Evolutionary conservation across 2,797 vertebrate species (phyloP).

Genomic region (Lepus oiostolus): DNA sequence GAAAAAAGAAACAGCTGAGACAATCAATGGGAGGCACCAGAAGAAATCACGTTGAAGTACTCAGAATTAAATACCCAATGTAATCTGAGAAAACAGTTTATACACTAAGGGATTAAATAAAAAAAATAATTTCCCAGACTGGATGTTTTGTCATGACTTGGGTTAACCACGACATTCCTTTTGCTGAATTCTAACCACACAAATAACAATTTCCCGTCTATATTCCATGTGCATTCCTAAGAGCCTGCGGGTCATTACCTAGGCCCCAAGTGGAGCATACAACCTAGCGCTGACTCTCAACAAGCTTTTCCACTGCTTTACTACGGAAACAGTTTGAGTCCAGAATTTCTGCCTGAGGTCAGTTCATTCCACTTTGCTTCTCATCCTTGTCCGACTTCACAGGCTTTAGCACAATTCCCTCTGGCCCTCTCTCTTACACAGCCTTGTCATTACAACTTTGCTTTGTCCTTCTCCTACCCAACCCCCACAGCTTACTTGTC

Average conservation of each 20-base stretch:
- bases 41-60: neutral
- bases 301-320: neutral
- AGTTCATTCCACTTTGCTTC: too few species aligned
- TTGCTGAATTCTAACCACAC: neutral
- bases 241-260: neutral
- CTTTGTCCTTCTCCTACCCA: neutral
- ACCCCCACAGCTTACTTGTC: neutral
- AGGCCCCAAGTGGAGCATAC: neutral
- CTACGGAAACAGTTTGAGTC: neutral
- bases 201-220: neutral
- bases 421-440: neutral
- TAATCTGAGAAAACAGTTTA: neutral
- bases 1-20: neutral
- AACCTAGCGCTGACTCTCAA: neutral
- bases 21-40: neutral
- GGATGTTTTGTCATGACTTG: neutral
- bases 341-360: neutral
- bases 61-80: neutral
- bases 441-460: neutral
- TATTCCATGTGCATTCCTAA: neutral
- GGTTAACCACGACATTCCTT: neutral
- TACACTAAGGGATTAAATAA: neutral
- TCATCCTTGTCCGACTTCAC: neutral
- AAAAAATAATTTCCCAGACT: neutral
- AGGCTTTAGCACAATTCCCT: neutral